Conservation (phyloP, 2,888 invertebrate species). For the Caenorhabditis sp. region DNA sequence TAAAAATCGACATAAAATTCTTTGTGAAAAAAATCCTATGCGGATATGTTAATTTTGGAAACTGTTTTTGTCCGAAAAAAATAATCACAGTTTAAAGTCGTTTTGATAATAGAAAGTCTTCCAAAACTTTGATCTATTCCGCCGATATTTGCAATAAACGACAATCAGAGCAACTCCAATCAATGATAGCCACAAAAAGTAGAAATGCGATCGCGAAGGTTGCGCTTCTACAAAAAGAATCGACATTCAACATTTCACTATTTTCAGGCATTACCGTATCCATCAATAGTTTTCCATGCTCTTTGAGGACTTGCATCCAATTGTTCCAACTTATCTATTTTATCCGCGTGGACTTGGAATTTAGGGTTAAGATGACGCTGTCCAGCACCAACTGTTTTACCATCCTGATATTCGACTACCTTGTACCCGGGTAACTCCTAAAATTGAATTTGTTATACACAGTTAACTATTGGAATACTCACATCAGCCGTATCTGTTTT, state of each 20-base stretch:
- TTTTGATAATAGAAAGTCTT: conserved; percentile 70
- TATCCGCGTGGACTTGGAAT: conserved; percentile 61
- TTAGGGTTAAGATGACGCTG: conserved; percentile 66
- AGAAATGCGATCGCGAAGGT: conserved; percentile 27
- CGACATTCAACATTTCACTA: background rate
- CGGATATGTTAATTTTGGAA: background rate
- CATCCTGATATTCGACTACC: conserved; percentile 64
- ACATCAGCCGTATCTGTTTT: conserved; percentile 61
- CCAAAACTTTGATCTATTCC: conserved; percentile 69
- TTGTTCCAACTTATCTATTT: conserved; percentile 65
- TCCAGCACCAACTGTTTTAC: conserved; percentile 63
- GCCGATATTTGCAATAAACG: conserved; percentile 66
- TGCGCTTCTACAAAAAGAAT: conserved; percentile 20
- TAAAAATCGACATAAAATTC: background rate
- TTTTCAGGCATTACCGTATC: conserved; percentile 36
- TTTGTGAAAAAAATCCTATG: background rate
- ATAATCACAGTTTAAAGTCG: conserved; percentile 70
- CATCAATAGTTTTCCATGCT: conserved; percentile 59
- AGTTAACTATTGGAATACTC: background rate
- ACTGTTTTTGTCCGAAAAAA: conserved; percentile 5
- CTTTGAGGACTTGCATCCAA: conserved; percentile 59
- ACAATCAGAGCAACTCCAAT: conserved; percentile 56
- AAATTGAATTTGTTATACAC: conserved; percentile 13
- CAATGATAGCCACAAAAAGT: conserved; percentile 49
- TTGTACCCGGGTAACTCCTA: conserved; percentile 65